These are phyloP conservation scores for Malacosoma neustria DNA, from an alignment of 2,888 invertebrate species.

Conservation along the genomic window DNA sequence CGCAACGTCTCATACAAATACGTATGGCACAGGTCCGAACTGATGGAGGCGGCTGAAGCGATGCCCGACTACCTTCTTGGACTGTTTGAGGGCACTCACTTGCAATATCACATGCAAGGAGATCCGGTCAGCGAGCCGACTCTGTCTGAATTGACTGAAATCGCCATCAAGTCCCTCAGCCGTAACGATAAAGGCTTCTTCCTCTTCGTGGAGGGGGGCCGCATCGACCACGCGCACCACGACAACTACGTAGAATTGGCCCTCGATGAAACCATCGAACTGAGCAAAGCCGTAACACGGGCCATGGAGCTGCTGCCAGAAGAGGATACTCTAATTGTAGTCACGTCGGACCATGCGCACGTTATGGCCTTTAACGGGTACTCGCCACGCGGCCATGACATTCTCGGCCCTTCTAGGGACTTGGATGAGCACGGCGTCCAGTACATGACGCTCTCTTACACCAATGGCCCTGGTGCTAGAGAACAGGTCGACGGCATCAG, in stretches of 20 bases:
- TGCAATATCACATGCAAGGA: conserved; percentile 78
- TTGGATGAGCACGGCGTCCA: conserved; percentile 57
- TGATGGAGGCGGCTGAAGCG: conserved; percentile 44
- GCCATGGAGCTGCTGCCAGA: conserved; percentile 54
- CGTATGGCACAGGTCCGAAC: conserved; percentile 73
- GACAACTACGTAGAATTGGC: conserved; percentile 69
- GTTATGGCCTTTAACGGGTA: conserved; percentile 81
- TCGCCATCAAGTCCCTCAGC: conserved; percentile 79
- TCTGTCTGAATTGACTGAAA: conserved; percentile 55
- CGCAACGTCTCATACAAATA: conserved; percentile 50
- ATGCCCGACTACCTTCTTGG: conserved; percentile 78
- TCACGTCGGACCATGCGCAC: conserved; percentile 85
- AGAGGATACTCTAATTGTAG: conserved; percentile 81
- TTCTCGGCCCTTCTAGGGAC: conserved; percentile 48
- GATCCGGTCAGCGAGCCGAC: conserved; percentile 71
- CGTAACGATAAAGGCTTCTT: conserved; percentile 81
- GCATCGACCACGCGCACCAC: conserved; percentile 80
- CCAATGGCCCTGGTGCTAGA: conserved; percentile 75
- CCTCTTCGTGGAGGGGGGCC: conserved; percentile 80
- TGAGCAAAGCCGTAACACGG: conserved; percentile 71
- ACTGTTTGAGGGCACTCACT: conserved; percentile 75
- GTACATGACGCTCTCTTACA: conserved; percentile 73
- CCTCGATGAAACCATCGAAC: conserved; percentile 79
- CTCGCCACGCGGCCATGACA: conserved; percentile 58
- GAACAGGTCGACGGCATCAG: conserved; percentile 70